phyloP scores from a whole-genome alignment of 1,140 invertebrate species.

The Tetraneura akinire region DNA sequence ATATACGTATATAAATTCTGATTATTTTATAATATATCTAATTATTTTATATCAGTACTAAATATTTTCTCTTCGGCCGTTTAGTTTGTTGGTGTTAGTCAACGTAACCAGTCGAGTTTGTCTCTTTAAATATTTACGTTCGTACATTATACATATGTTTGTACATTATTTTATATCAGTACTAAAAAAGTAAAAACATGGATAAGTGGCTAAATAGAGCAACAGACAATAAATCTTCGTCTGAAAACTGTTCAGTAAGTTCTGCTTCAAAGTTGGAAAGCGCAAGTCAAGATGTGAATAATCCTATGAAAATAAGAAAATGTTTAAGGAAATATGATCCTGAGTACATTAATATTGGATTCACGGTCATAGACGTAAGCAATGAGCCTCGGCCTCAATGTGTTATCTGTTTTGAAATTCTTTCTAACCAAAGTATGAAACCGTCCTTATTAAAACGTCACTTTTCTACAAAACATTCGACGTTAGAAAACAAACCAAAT shows the following conservation, averaged over 20 bases:
- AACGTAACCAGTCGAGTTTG: slow-evolving; percentile 10
- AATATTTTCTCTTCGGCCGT: slow-evolving; percentile 30
- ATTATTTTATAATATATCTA: no score
- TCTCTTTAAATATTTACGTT: slow-evolving; percentile 18
- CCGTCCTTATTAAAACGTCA: no score
- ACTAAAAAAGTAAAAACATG: slow-evolving; percentile 5
- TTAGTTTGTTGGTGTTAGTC: slow-evolving; percentile 23
- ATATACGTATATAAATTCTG: slow-evolving; percentile 45
- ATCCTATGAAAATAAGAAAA: slow-evolving; percentile 19
- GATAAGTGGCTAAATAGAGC: slow-evolving; percentile 26
- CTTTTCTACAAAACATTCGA: no score
- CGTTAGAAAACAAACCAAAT: no score
- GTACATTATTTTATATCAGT: no score
- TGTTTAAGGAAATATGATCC: slow-evolving; percentile 14
- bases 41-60: slow-evolving; percentile 40
- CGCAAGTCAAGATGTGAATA: slow-evolving; percentile 19
- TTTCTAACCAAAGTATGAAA: no score
- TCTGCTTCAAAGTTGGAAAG: neutral
- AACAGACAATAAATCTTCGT: slow-evolving; percentile 11
- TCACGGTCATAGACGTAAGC: no score
- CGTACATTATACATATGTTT: neutral
- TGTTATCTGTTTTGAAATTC: no score
- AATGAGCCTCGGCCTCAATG: no score
- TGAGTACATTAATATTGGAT: slow-evolving; percentile 30
- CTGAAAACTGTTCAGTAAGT: slow-evolving; percentile 7